Conservation (phyloP, 2,797 vertebrate species). For the Rhabdophis nuchalis region DNA sequence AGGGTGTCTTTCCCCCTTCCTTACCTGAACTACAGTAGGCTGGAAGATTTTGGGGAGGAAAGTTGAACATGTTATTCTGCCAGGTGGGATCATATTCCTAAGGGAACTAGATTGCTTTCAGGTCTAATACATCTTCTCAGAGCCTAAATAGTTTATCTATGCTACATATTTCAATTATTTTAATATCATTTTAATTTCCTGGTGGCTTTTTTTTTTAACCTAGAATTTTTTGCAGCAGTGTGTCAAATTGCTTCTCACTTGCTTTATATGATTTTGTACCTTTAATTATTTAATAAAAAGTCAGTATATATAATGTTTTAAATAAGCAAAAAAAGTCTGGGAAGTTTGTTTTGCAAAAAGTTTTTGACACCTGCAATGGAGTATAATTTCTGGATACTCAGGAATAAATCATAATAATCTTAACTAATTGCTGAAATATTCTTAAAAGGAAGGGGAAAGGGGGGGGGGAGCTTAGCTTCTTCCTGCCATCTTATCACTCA, state of each 20-base stretch:
- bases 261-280: neutral
- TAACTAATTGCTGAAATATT: neutral
- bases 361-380: neutral
- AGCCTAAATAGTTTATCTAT: neutral
- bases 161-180: neutral
- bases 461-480: neutral
- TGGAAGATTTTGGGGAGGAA: neutral
- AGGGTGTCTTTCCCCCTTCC: neutral
- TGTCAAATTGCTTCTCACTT: neutral
- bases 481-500: no score
- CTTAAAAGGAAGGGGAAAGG: neutral
- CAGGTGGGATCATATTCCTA: neutral
- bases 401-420: neutral
- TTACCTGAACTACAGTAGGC: neutral
- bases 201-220: neutral
- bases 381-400: neutral
- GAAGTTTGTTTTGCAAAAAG: neutral
- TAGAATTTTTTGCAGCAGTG: neutral
- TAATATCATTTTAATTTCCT: neutral
- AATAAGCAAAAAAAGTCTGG: neutral
- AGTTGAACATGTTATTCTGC: neutral
- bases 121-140: neutral
- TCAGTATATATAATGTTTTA: neutral
- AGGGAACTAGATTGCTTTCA: neutral
- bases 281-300: neutral